Conservation (phyloP, 2,888 invertebrate species). For the Rhamphomyia laevipes region DNA sequence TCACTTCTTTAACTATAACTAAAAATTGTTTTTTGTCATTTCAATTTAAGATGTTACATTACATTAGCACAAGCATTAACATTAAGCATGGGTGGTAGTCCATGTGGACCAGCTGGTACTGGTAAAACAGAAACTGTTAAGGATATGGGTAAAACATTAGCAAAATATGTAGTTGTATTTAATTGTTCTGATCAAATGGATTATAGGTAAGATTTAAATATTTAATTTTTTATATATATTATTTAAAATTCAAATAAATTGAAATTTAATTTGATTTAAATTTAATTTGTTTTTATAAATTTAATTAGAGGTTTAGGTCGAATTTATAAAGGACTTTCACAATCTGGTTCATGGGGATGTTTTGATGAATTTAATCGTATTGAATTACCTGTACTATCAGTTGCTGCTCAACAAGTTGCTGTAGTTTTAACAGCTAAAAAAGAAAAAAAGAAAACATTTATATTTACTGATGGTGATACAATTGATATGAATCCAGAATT, state of each 20-base stretch:
- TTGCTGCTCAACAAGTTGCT: slow-evolving; percentile 94
- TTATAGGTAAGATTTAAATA: slow-evolving; percentile 46
- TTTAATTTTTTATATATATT: slow-evolving; percentile 11
- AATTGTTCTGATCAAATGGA: slow-evolving; percentile 99
- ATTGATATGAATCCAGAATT: slow-evolving; percentile 91
- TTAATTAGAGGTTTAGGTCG: slow-evolving; percentile 69
- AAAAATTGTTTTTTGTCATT: no score
- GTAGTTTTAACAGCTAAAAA: slow-evolving; percentile 86
- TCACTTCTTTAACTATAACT: no score
- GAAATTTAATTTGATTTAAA: slow-evolving; percentile 11
- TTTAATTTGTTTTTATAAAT: slow-evolving; percentile 10
- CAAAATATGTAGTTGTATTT: slow-evolving; percentile 93
- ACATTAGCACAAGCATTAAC: slow-evolving; percentile 90
- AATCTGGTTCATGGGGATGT: slow-evolving; percentile 96
- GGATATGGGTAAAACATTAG: slow-evolving; percentile 95
- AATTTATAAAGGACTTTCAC: slow-evolving; percentile 90
- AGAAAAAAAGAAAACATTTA: slow-evolving; percentile 80
- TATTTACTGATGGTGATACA: slow-evolving; percentile 89
- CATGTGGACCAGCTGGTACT: slow-evolving; percentile 95
- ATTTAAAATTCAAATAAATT: slow-evolving; percentile 7
- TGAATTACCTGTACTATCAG: slow-evolving; percentile 84
- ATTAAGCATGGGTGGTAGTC: slow-evolving; percentile 93
- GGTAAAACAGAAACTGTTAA: slow-evolving; percentile 97
- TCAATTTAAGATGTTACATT: slow-evolving; percentile 73
- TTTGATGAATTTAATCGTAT: slow-evolving; percentile 97